phyloP scores from a whole-genome alignment of 2,113 vertebrate genomes.

The Heterotilapia buettikoferi region DNA sequence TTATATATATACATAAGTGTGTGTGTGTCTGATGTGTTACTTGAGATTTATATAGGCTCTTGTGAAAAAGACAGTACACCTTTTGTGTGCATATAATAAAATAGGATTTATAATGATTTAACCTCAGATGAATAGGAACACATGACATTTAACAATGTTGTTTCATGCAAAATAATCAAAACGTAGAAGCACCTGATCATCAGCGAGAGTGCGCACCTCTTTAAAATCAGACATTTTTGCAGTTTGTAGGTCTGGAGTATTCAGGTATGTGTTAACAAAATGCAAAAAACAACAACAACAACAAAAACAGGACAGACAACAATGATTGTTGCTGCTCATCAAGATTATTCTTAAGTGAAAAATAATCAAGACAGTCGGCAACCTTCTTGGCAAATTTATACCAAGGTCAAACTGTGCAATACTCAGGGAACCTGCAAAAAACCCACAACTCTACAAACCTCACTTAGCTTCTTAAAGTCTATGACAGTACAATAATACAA shows the following conservation, averaged over 20 bases:
- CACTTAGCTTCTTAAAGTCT: not conserved
- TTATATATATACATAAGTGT: not conserved
- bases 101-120: not conserved
- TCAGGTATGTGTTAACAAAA: not conserved
- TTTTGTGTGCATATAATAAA: rapidly evolving
- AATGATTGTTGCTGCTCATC: not conserved
- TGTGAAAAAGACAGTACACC: not conserved
- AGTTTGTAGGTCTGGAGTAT: rapidly evolving
- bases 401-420: not conserved
- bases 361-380: not conserved
- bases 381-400: not conserved
- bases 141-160: not conserved
- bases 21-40: not conserved
- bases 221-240: not conserved
- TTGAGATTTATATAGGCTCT: not conserved
- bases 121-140: not conserved
- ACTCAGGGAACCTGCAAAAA: not conserved
- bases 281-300: not conserved
- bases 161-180: not conserved
- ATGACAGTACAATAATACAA: not conserved
- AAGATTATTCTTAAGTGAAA: not conserved
- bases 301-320: not conserved
- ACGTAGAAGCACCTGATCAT: not conserved
- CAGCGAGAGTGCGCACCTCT: rapidly evolving
- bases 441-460: not conserved